Base-by-base conservation (phyloP, 2,888 invertebrate genomes). In the Piscicola geometra region DNA sequence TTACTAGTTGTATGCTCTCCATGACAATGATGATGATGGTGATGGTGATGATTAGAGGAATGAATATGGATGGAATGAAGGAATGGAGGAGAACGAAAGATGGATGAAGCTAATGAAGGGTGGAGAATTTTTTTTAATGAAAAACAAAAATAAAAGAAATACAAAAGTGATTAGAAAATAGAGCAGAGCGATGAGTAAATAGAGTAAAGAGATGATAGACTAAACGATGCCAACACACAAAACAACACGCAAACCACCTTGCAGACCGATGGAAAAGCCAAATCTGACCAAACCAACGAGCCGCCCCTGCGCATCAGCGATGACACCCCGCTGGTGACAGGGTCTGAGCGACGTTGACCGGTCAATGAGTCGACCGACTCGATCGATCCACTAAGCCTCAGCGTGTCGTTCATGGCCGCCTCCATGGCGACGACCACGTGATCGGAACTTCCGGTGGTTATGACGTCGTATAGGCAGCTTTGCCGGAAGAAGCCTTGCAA, bases 401-500 rank as follows among this genome's bases (percentile, higher is more conserved):
- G 30, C 32, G 73, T 73, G n/a, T 32, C 64, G 35, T 60, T 64
- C 73, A 73, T 73, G n/a, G 73, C 60, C 2, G 36, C 70, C 25
- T 50, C 28, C 25, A n/a, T n/a, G 28, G 76, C 52, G 3, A 76
- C 30, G 0, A 35, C 33, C n/a, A 84, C 83, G 78, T 86, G 86
- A 72, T 85, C 85, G 25, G 83, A 82, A 74, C 87, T 86, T 1
- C 88, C 88, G 1, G 88, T 88, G 1, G 87, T 86, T 84, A 88
- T 84, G 77, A 88, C 83, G 82, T 89, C 89, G 81, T 88, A 89
- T 75, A 89, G 87, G 82, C 89, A 89, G 79, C 88, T 87, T 82
- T 89, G 88, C 79, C 88, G 85, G 82, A 88, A 89, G 80, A 87
- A 86, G 80, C 88, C 88, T 41, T 86, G 86, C 41, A 87, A 81